Evolutionary conservation across 2,797 vertebrate species (phyloP).

Genomic region (Paratrypauchen microcephalus): DNA sequence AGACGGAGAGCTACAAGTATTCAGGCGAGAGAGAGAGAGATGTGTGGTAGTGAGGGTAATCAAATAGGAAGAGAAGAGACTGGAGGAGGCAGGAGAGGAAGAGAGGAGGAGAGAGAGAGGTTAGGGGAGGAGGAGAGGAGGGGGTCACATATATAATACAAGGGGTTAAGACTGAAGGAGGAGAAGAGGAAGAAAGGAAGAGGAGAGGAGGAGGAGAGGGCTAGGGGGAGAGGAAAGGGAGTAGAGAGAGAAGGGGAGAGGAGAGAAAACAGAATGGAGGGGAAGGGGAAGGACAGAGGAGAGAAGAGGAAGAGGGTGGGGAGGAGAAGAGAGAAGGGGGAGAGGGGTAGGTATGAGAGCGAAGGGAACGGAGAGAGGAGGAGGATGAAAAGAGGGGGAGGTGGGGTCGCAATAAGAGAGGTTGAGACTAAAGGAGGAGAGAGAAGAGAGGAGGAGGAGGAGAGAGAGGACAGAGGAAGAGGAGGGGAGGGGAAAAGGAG

Average conservation of each 20-base stretch:
- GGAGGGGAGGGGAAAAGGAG: too few species aligned
- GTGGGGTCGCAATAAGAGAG: background rate
- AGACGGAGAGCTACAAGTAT: too few species aligned
- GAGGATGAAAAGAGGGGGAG: background rate
- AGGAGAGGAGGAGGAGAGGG: slow-evolving; percentile 23
- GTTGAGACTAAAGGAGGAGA: slow-evolving; percentile 14
- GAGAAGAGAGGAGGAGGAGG: slow-evolving; percentile 3
- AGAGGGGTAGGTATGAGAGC: background rate
- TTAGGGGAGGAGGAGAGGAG: background rate
- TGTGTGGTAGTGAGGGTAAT: too few species aligned
- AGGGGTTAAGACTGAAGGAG: too few species aligned
- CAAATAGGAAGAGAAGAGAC: too few species aligned
- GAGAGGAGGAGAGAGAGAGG: background rate
- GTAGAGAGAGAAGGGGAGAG: slow-evolving; percentile 27
- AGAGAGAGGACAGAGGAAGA: background rate
- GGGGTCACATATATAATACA: too few species aligned
- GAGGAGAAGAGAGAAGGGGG: too few species aligned
- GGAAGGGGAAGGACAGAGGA: too few species aligned
- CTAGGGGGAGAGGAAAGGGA: background rate
- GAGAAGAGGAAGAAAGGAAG: background rate
- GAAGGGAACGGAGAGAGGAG: slow-evolving; percentile 14
- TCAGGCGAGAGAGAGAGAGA: too few species aligned
- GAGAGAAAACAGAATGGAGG: slow-evolving; percentile 21
- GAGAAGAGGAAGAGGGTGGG: background rate
- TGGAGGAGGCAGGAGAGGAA: too few species aligned